Percentiles rank a stretch among this genome's conserved stretches.
Evolutionary conservation across 2,113 vertebrate species (phyloP).

Genomic region (Myxocyprinus asiaticus): DNA sequence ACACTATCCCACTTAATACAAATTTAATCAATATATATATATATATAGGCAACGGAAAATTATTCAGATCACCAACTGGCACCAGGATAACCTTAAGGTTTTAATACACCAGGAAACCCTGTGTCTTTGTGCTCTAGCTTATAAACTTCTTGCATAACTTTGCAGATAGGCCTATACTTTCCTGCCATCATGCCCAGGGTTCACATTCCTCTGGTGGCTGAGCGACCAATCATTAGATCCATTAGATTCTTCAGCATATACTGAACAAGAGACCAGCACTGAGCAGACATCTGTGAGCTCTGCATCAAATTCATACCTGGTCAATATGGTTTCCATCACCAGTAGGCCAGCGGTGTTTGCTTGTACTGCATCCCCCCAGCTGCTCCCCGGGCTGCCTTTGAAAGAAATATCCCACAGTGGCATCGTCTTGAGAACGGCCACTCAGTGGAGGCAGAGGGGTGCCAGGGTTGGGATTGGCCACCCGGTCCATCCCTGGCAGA

Average conservation of each 20-base stretch:
- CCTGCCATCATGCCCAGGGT: no score
- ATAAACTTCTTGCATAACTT: no score
- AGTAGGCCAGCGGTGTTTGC: slow-evolving; percentile 72
- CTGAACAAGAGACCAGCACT: background rate
- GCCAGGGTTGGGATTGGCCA: slow-evolving; percentile 58
- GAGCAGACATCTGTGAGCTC: background rate
- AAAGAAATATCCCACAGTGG: slow-evolving; percentile 75
- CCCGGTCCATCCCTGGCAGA: slow-evolving; percentile 68
- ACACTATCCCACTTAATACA: no score
- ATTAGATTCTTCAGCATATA: background rate
- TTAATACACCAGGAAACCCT: no score
- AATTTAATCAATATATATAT: no score
- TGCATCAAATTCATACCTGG: slow-evolving; percentile 52
- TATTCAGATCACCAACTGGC: no score
- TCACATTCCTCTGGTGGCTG: no score
- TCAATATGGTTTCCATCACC: slow-evolving; percentile 66
- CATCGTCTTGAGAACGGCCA: slow-evolving; percentile 71
- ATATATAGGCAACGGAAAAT: no score
- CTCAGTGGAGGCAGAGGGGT: slow-evolving; percentile 69
- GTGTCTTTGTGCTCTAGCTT: no score
- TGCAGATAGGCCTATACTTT: no score
- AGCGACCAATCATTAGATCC: no score
- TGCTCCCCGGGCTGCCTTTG: slow-evolving; percentile 76
- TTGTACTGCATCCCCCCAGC: slow-evolving; percentile 67
- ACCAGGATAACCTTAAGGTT: no score